Evolutionary conservation across 1,140 invertebrate species (phyloP).

Genomic region (Neuroterus valhalla): DNA sequence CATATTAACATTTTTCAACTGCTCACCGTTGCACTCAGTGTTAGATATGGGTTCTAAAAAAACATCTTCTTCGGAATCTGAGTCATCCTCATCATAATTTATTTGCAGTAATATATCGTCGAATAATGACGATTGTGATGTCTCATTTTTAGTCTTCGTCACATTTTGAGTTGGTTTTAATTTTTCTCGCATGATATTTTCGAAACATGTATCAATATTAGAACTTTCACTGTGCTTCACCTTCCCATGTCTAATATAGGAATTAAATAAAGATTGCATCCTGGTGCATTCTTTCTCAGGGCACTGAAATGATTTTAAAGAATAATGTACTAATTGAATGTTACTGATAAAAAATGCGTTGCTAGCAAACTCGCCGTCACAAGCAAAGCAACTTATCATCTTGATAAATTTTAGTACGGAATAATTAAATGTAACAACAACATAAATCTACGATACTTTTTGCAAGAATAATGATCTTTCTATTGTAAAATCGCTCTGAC

Average conservation of each 20-base stretch:
- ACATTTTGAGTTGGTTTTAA: neutral
- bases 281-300: neutral
- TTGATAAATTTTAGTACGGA: too few relatives aligned
- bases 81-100: neutral
- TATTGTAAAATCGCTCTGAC: neutral
- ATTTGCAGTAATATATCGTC: neutral
- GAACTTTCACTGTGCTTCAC: neutral
- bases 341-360: too few relatives aligned
- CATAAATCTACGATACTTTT: too few relatives aligned
- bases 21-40: neutral
- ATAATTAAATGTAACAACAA: too few relatives aligned
- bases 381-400: too few relatives aligned
- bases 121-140: neutral
- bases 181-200: too few relatives aligned
- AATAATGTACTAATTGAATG: neutral
- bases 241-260: neutral
- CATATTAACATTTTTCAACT: neutral
- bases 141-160: neutral
- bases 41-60: too few relatives aligned
- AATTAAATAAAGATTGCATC: neutral
- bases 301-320: neutral
- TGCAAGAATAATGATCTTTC: too few relatives aligned
- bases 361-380: too few relatives aligned
- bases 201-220: too few relatives aligned
- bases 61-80: too few relatives aligned